Conservation (phyloP, 1,140 invertebrate species). For the Drosophila yakuba region DNA sequence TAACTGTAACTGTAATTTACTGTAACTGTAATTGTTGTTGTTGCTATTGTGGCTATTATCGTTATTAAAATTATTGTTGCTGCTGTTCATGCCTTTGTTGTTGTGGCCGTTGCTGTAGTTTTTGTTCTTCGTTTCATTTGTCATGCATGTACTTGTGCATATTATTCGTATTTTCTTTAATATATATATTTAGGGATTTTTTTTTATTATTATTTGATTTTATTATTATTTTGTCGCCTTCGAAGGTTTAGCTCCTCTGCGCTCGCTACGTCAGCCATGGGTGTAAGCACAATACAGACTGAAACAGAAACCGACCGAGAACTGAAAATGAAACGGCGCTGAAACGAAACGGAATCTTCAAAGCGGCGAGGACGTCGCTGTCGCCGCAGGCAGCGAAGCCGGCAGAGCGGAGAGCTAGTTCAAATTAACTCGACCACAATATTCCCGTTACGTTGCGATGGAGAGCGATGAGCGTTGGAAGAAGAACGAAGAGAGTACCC, state of each 20-base stretch:
- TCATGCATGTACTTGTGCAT: neutral
- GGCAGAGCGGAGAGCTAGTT: conserved; percentile 33
- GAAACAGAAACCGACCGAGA: conserved; percentile 50
- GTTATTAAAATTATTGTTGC: conserved; percentile 15
- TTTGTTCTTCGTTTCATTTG: conserved; percentile 11
- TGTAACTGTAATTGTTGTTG: conserved; percentile 22
- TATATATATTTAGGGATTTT: conserved; percentile 5
- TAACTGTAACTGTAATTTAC: conserved; percentile 17
- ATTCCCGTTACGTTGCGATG: conserved; percentile 4
- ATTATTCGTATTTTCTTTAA: too few relatives aligned
- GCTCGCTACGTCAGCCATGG: conserved; percentile 83
- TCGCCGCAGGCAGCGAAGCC: conserved; percentile 16
- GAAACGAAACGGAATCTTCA: conserved; percentile 58
- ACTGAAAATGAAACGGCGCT: conserved; percentile 22
- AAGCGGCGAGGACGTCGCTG: conserved; percentile 23
- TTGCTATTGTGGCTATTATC: conserved; percentile 16
- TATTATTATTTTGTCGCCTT: conserved; percentile 54
- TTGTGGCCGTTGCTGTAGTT: conserved; percentile 4
- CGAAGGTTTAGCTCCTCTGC: conserved; percentile 55
- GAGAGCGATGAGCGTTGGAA: conserved; percentile 1
- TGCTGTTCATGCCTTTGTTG: conserved; percentile 30
- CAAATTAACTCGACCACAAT: conserved; percentile 76
- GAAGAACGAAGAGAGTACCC: conserved; percentile 13
- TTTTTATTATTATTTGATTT: conserved; percentile 23
- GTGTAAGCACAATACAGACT: conserved; percentile 85